Evolutionary conservation across 2,113 vertebrate genomes (phyloP), one percentile per base, ranked within the genome.

Genomic region (Heterocephalus glaber): DNA sequence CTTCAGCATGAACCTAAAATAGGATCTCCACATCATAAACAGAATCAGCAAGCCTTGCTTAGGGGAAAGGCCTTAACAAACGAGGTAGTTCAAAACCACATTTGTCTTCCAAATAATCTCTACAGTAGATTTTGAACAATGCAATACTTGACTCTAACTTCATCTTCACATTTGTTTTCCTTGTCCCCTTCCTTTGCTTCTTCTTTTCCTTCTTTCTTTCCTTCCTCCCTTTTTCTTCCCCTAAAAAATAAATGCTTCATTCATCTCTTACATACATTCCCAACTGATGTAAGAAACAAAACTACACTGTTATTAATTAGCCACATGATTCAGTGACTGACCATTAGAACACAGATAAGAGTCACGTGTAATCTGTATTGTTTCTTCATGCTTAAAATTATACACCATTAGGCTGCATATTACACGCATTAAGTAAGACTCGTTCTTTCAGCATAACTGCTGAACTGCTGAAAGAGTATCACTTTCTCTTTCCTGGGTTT

Each of bases 211-310:
- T 4, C 49, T 11, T 38, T 1, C 7, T 2, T 22, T 2, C 13
- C 1, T 30, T 24, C n/a, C 41, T 10, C 38, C 13, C n/a, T 44
- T 49, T 61, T 97, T 63, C 33, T 35, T 94, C 70, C 11, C 52
- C 52, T 26, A 10, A 70, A 20, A 38, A 84, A 87, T 26, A 33
- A 54, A 87, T 10, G 7, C 2, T 91, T 90, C 56, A 38, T 79
- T 92, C 44, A 68, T 13, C 41, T 52, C 47, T 91, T 82, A 44
- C 54, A 60, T 30, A 44, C n/a, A 44, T 61, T 33, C n/a, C 49
- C 63, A 90, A 84, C 13, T 54, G 66, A 88, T 76, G 16, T 90
- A 84, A 79, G 26, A 28, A 17, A 76, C 61, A 80, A 88, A 66
- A 89, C 74, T 28, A 79, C 1, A 6, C 3, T 63, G 7, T 44